These are phyloP conservation scores for Eupleurogrammus muticus DNA, from an alignment of 2,797 vertebrate genomes.

Conservation along the genomic window DNA sequence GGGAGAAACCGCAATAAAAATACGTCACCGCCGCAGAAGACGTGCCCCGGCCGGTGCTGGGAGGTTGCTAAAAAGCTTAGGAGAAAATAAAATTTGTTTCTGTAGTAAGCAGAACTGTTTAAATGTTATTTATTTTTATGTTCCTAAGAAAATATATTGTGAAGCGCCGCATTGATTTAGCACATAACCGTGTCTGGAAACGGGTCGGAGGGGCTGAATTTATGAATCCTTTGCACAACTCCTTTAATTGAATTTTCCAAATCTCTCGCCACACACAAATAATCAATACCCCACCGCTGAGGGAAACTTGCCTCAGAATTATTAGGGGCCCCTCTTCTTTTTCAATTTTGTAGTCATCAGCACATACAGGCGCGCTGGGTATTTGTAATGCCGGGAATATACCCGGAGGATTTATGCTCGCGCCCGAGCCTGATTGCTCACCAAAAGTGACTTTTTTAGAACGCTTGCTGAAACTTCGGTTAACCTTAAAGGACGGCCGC, in stretches of 20 bases:
- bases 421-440: slow-evolving; percentile 89
- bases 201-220: slow-evolving; percentile 91
- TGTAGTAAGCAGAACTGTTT: slow-evolving; percentile 99
- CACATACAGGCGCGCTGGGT: slow-evolving; percentile 90
- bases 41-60: slow-evolving; percentile 87
- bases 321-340: slow-evolving; percentile 94
- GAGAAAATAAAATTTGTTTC: slow-evolving; percentile 99
- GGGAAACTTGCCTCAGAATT: slow-evolving; percentile 98
- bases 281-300: slow-evolving; percentile 98
- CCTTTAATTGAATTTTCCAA: slow-evolving; percentile 99
- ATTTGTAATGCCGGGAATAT: slow-evolving; percentile 90
- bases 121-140: slow-evolving; percentile 99
- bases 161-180: slow-evolving; percentile 99
- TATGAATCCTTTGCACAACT: slow-evolving; percentile 99
- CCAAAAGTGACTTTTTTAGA: slow-evolving; percentile 83
- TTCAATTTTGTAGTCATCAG: slow-evolving; percentile 99
- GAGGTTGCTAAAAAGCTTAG: slow-evolving; percentile 91
- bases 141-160: slow-evolving; percentile 99
- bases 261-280: slow-evolving; percentile 99
- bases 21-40: slow-evolving; percentile 89
- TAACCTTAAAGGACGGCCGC: slow-evolving; percentile 70
- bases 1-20: slow-evolving; percentile 97
- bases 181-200: slow-evolving; percentile 95
- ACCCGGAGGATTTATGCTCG: slow-evolving; percentile 89
- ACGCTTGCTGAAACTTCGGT: slow-evolving; percentile 84